These are phyloP conservation scores for Lottia scabra DNA, from an alignment of 2,888 invertebrate genomes.

Conservation along the genomic window DNA sequence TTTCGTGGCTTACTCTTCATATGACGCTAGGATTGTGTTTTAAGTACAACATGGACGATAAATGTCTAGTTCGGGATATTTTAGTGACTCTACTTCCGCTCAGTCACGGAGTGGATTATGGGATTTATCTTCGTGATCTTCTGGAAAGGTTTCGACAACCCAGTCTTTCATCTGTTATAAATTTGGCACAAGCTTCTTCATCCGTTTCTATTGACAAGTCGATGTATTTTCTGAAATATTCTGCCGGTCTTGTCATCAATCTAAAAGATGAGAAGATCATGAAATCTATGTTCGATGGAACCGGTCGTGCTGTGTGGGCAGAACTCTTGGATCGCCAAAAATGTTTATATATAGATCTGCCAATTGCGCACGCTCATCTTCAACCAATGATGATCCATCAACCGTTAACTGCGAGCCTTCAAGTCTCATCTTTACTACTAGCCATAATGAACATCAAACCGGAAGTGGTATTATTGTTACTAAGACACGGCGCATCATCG, in stretches of 20 bases:
- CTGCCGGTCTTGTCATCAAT: constrained; percentile 8
- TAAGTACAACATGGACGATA: not conserved
- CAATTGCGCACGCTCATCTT: constrained; percentile 10
- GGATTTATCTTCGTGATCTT: constrained; percentile 13
- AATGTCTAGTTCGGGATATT: not conserved
- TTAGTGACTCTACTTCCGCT: constrained; percentile 3
- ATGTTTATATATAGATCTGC: constrained; percentile 14
- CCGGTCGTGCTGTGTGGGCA: constrained; percentile 8
- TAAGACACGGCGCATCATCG: constrained; percentile 12
- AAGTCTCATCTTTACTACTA: constrained; percentile 11
- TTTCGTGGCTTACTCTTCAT: constrained; percentile 19
- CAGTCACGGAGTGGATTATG: constrained; percentile 16
- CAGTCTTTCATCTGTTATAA: not conserved
- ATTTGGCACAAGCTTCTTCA: not conserved
- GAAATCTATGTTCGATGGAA: constrained; percentile 7
- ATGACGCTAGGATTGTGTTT: constrained; percentile 16
- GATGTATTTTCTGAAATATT: constrained; percentile 8
- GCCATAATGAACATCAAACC: constrained; percentile 19
- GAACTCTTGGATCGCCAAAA: constrained; percentile 7
- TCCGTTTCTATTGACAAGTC: constrained; percentile 8
- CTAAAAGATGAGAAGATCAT: not conserved
- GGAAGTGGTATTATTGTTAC: constrained; percentile 9
- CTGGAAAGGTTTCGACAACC: not conserved
- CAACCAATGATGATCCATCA: constrained; percentile 11
- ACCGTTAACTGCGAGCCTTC: constrained; percentile 8